A percentile compares a stretch with the other conserved stretches of the same genome.
These are phyloP conservation scores for Lepeophtheirus salmonis DNA, from an alignment of 1,140 invertebrate genomes.

Conservation along the genomic window DNA sequence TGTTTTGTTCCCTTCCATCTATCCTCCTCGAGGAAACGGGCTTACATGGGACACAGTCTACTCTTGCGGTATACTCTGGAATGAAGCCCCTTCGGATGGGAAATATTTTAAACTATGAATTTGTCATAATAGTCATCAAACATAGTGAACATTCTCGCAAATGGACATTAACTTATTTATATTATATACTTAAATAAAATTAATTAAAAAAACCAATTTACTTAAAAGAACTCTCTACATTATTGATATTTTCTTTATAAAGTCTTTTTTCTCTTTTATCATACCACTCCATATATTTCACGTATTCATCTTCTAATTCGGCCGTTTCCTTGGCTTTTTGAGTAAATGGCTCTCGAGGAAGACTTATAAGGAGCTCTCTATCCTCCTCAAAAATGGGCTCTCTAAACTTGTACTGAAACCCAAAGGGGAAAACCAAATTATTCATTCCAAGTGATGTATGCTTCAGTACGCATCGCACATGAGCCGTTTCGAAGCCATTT, in stretches of 20 bases:
- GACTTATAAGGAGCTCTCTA: background rate
- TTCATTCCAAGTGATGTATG: background rate
- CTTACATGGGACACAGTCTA: constrained; percentile 15
- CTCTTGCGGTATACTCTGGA: constrained; percentile 20
- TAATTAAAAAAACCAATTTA: no score
- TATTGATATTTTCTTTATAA: background rate
- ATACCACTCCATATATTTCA: background rate
- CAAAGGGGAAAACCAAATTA: background rate
- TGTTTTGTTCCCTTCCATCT: constrained; percentile 8
- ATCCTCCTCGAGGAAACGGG: constrained; percentile 1
- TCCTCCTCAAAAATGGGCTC: background rate
- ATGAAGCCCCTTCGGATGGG: no score
- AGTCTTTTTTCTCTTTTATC: background rate
- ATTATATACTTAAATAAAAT: no score
- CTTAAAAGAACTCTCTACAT: no score
- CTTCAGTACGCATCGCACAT: background rate
- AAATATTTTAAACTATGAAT: no score
- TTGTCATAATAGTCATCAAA: no score
- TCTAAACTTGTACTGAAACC: background rate
- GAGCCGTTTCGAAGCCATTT: background rate
- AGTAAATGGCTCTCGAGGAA: background rate
- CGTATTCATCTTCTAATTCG: background rate
- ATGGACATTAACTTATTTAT: no score
- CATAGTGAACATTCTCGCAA: no score
- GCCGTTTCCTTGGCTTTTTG: background rate